Evolutionary conservation across 2,888 invertebrate species (phyloP).

Genomic region (Pharmacophagus antenor): DNA sequence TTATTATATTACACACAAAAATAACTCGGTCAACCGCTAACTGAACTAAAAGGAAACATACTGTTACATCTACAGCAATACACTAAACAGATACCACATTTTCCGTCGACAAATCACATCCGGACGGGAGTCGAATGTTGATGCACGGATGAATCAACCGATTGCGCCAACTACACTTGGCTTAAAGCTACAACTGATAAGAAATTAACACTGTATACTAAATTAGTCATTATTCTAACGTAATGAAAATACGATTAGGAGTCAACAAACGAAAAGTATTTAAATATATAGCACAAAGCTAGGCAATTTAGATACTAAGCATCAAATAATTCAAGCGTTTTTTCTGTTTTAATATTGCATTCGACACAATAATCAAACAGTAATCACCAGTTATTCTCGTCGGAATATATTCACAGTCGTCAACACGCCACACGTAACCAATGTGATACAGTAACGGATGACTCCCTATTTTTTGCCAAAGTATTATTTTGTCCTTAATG

Average conservation of each 20-base stretch:
- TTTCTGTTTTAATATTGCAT: slow-evolving; percentile 40
- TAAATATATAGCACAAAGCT: background rate
- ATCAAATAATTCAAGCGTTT: background rate
- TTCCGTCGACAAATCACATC: slow-evolving; percentile 79
- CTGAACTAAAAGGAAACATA: slow-evolving; percentile 68
- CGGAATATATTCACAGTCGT: background rate
- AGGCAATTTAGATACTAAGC: background rate
- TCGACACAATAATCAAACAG: slow-evolving; percentile 46
- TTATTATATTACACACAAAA: slow-evolving; percentile 34
- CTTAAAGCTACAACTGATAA: slow-evolving; percentile 60
- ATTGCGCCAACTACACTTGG: slow-evolving; percentile 55
- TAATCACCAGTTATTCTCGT: slow-evolving; percentile 32
- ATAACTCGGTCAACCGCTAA: slow-evolving; percentile 46
- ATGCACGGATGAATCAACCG: slow-evolving; percentile 67
- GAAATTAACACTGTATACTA: slow-evolving; percentile 47
- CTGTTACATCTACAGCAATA: slow-evolving; percentile 65
- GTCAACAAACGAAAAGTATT: background rate
- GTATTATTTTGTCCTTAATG: slow-evolving; percentile 31
- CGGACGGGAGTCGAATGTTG: slow-evolving; percentile 64
- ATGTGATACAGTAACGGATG: background rate
- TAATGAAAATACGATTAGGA: slow-evolving; percentile 13
- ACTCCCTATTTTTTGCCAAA: background rate
- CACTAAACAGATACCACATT: slow-evolving; percentile 72
- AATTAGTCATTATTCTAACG: slow-evolving; percentile 31
- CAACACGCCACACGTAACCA: background rate